Base-by-base conservation (phyloP, 2,113 vertebrate species). In the Oryzias curvinotus region DNA sequence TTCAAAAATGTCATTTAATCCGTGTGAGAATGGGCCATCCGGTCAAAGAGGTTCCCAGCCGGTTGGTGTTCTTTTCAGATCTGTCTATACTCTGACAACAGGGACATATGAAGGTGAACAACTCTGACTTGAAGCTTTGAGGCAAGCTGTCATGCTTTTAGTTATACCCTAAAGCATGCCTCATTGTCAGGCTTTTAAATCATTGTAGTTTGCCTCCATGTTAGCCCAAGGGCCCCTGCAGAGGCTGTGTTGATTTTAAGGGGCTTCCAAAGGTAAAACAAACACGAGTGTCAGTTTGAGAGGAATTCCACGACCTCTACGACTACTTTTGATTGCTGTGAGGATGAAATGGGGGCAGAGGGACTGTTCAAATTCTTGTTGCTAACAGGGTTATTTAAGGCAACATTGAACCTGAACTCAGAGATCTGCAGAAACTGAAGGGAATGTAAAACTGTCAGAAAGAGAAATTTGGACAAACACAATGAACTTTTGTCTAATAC, bases 211-310 rank as follows among this genome's bases (percentile, higher is more conserved):
- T 41, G 56, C 62, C 59, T 4, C 21, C 21, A 48, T 81, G 78
- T 78, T 67, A 77, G 81, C 61, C 48, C 3, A 26, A 48, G 52
- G 72, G 44, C 57, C 75, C 78, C 65, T 19, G 66, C 42, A 47
- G 78, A 66, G 76, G 48, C 62, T 52, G 14, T 82, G 75, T 80
- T 81, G 79, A 82, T 75, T 78, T 84, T 80, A 58, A 77, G 65
- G 75, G 77, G 52, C 68, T 81, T 85, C 85, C 62, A 82, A 73
- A 82, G 75, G 68, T 61, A 78, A 84, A 84, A 73, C 65, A 88
- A 89, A 89, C 81, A 85, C 60, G 26, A 78, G 75, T 77, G 81
- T 78, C 77, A 56, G 60, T 83, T 87, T 80, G 73, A 81, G 69
- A 63, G 73, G 71, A 78, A 87, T 85, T 87, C 83, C 79, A 54